Percentiles rank a stretch among this genome's conserved stretches.
phyloP scores from a whole-genome alignment of 2,888 invertebrate species.

The Zhengitettix transpicula region DNA sequence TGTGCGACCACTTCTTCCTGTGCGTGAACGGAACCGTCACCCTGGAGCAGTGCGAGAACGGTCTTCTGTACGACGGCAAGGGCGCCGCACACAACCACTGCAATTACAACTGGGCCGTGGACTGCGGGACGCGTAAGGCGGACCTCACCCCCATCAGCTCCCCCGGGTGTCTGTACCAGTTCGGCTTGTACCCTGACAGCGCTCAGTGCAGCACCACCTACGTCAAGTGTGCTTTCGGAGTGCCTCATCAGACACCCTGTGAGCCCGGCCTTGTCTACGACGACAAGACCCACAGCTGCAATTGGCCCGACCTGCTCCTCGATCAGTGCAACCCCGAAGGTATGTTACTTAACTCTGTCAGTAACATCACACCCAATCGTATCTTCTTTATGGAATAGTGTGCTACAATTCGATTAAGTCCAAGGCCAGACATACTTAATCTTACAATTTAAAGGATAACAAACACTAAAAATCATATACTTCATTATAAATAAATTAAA shows the following conservation, averaged over 20 bases:
- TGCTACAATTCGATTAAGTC: too few species aligned
- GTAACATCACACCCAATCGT: too few species aligned
- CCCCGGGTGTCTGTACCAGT: slow-evolving; percentile 75
- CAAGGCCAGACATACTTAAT: too few species aligned
- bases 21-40: slow-evolving; percentile 83
- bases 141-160: slow-evolving; percentile 62
- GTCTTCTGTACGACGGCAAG: slow-evolving; percentile 77
- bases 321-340: slow-evolving; percentile 78
- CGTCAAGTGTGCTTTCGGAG: slow-evolving; percentile 70
- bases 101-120: slow-evolving; percentile 85
- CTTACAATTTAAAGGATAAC: too few species aligned
- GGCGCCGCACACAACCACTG: slow-evolving; percentile 82
- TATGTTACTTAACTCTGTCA: slow-evolving; percentile 22
- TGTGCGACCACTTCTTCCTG: slow-evolving; percentile 77
- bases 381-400: too few species aligned
- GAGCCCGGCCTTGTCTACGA: slow-evolving; percentile 80
- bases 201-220: slow-evolving; percentile 69
- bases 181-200: slow-evolving; percentile 73
- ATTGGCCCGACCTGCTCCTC: slow-evolving; percentile 82
- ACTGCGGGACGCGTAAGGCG: slow-evolving; percentile 64
- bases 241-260: slow-evolving; percentile 64
- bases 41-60: slow-evolving; percentile 81
- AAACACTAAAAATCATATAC: too few species aligned
- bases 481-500: too few species aligned
- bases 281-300: slow-evolving; percentile 72